phyloP scores from a whole-genome alignment of 2,797 vertebrate species.

The Platyrinchus mystaceus region DNA sequence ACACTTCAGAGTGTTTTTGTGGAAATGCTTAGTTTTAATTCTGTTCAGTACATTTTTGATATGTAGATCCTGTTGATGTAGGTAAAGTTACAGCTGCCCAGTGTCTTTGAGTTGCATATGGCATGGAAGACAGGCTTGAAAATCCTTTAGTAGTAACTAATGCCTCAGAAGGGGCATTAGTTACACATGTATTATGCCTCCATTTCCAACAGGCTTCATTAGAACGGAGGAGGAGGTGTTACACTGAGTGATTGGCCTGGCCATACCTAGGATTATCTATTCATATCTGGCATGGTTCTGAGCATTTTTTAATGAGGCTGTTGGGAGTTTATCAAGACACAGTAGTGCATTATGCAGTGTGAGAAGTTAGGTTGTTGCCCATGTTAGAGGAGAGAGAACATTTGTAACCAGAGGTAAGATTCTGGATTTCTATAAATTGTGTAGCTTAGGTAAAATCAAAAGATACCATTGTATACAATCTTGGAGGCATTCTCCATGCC shows the following conservation, averaged over 20 bases:
- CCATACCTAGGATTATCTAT: neutral
- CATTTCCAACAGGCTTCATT: neutral
- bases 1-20: neutral
- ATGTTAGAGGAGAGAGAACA: neutral
- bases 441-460: neutral
- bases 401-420: neutral
- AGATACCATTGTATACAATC: neutral
- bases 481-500: neutral
- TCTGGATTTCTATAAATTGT: neutral
- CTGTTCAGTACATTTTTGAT: neutral
- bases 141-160: neutral
- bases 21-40: neutral
- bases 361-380: neutral
- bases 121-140: neutral
- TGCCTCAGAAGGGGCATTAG: neutral
- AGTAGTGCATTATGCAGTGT: neutral
- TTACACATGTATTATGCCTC: neutral
- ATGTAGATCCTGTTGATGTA: neutral
- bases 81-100: fast-evolving
- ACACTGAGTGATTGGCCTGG: neutral
- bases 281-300: neutral
- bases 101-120: neutral
- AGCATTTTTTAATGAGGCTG: neutral
- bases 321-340: neutral
- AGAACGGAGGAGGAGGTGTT: fast-evolving